Conservation (phyloP, 2,113 vertebrate genomes). For the Daphoenositta chrysoptera region DNA sequence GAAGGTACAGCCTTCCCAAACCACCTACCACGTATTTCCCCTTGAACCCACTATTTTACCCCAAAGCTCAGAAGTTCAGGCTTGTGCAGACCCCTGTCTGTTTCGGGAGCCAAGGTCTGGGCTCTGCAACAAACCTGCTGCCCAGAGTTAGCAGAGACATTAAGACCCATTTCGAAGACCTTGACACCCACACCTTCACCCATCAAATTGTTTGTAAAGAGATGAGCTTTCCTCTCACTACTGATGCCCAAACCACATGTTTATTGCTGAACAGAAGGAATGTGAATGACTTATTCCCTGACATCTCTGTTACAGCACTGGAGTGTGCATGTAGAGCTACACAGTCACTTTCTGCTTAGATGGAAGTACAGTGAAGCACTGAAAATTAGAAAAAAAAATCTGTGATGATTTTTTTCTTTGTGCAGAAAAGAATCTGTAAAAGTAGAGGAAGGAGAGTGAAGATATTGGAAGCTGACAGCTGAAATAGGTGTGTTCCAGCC, state of each 20-base stretch:
- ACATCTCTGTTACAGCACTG: background rate
- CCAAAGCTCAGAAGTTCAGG: background rate
- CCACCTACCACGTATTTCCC: background rate
- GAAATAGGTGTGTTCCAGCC: background rate
- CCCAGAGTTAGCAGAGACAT: background rate
- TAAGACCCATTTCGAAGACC: background rate
- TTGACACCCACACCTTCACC: background rate
- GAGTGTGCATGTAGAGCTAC: background rate
- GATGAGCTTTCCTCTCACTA: background rate
- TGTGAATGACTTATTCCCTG: background rate
- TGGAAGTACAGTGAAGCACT: background rate
- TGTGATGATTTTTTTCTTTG: rapidly evolving
- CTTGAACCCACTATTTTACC: background rate
- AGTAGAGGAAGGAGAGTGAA: background rate
- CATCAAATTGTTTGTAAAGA: background rate
- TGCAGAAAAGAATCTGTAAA: background rate
- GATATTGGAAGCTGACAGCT: background rate
- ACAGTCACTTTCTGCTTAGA: background rate
- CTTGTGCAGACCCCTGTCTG: background rate
- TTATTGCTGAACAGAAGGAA: background rate
- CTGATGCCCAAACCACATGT: background rate
- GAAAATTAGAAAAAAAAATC: background rate
- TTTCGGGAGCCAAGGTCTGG: background rate
- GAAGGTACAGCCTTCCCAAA: background rate
- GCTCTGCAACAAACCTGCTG: background rate